These are phyloP conservation scores for Venturia canescens DNA, from an alignment of 1,140 invertebrate genomes.

Conservation along the genomic window DNA sequence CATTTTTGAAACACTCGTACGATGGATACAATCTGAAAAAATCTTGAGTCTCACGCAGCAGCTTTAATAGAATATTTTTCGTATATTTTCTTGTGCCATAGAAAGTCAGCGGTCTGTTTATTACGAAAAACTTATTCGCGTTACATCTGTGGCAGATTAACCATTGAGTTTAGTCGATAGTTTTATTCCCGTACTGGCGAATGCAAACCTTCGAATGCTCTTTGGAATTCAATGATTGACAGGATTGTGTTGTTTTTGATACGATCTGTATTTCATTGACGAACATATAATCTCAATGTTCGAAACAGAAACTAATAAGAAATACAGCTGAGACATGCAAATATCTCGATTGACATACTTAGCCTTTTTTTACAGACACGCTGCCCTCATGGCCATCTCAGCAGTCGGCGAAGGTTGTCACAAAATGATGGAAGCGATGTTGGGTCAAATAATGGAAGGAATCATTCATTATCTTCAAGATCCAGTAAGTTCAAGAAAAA, in stretches of 20 bases:
- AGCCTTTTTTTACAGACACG: slow-evolving; percentile 82
- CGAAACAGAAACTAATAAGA: background rate
- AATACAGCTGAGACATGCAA: background rate
- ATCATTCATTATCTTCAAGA: slow-evolving; percentile 93
- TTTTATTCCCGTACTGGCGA: slow-evolving; percentile 61
- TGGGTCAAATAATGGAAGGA: slow-evolving; percentile 93
- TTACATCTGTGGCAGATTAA: slow-evolving; percentile 72
- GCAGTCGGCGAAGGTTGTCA: slow-evolving; percentile 98
- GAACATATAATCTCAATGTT: slow-evolving; percentile 3
- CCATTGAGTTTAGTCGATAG: slow-evolving; percentile 47
- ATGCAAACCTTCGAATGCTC: slow-evolving; percentile 39
- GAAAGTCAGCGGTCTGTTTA: slow-evolving; percentile 68
- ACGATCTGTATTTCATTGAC: slow-evolving; percentile 13
- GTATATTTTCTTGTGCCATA: slow-evolving; percentile 54
- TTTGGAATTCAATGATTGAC: slow-evolving; percentile 4
- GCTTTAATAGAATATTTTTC: background rate
- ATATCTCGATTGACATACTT: background rate
- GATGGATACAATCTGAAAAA: too few relatives aligned
- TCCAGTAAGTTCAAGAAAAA: slow-evolving; percentile 78
- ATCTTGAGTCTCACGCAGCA: too few relatives aligned
- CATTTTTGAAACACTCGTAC: too few relatives aligned
- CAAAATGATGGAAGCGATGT: slow-evolving; percentile 97
- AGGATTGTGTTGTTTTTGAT: slow-evolving; percentile 14
- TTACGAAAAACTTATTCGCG: slow-evolving; percentile 59
- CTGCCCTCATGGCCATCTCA: slow-evolving; percentile 98